phyloP scores from a whole-genome alignment of 2,113 vertebrate genomes.

The Oncorhynchus nerka region DNA sequence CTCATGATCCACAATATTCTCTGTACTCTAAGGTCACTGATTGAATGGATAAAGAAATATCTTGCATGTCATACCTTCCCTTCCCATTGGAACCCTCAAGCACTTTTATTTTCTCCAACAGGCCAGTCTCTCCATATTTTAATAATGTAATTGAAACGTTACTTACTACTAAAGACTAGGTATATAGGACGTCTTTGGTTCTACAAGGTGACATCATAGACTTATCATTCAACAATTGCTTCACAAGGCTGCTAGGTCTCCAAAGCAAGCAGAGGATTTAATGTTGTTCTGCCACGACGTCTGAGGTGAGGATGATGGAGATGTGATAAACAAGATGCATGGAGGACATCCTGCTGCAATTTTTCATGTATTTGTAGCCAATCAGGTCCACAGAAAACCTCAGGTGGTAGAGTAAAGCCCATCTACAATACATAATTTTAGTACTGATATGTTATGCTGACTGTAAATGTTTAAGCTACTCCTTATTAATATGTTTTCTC shows the following conservation, averaged over 20 bases:
- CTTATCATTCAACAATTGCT: not conserved
- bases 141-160: too few relatives aligned
- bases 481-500: too few relatives aligned
- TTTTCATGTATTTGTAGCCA: not conserved
- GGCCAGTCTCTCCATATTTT: too few relatives aligned
- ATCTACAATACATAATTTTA: not conserved
- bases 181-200: too few relatives aligned
- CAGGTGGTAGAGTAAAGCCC: not conserved
- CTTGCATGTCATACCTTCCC: not conserved
- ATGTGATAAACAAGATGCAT: too few relatives aligned
- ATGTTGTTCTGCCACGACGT: not conserved
- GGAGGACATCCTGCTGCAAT: not conserved
- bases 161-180: too few relatives aligned
- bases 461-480: not conserved
- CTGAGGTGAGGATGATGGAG: too few relatives aligned
- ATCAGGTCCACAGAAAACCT: not conserved
- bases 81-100: not conserved
- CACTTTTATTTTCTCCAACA: not conserved
- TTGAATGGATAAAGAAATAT: not conserved
- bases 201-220: not conserved
- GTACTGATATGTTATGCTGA: not conserved
- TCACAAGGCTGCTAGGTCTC: not conserved
- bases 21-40: not conserved
- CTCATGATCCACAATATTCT: slow-evolving; percentile 22
- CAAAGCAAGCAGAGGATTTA: not conserved